Conservation (phyloP, 2,797 vertebrate genomes). For the Tragopan temminckii region DNA sequence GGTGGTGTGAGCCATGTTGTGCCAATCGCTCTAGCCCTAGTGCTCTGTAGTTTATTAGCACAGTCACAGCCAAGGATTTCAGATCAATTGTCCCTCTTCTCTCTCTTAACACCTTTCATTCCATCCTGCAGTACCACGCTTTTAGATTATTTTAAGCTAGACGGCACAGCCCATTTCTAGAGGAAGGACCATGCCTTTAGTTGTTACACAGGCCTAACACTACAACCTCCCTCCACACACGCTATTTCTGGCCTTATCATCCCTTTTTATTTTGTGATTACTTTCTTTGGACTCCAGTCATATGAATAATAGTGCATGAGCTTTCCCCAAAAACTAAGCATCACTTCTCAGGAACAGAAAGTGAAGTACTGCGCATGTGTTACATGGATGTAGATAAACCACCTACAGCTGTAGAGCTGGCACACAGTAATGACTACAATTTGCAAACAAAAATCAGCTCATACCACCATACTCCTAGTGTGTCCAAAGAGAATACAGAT, state of each 20-base stretch:
- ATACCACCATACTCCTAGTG: not conserved
- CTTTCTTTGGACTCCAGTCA: not conserved
- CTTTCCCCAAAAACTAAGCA: not conserved
- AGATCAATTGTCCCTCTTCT: not conserved
- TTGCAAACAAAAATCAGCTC: not conserved
- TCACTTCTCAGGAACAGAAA: not conserved
- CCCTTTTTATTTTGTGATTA: not conserved
- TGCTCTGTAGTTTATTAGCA: not conserved
- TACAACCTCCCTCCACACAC: not conserved
- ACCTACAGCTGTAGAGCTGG: not conserved
- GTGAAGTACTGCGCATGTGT: not conserved
- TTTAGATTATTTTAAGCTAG: not conserved
- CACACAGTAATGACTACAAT: rapidly evolving
- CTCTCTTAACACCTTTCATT: not conserved
- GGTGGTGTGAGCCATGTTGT: not conserved
- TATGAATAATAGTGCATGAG: not conserved
- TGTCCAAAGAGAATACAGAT: not conserved
- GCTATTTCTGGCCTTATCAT: not conserved
- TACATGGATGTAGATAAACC: not conserved
- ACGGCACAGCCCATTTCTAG: not conserved
- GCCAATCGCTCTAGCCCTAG: not conserved
- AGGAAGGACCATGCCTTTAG: not conserved
- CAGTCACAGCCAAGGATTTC: not conserved
- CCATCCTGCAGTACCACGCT: not conserved
- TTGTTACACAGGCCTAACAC: not conserved